These are phyloP conservation scores for Heterodera carotae DNA, from an alignment of 1,140 invertebrate genomes.

Conservation along the genomic window DNA sequence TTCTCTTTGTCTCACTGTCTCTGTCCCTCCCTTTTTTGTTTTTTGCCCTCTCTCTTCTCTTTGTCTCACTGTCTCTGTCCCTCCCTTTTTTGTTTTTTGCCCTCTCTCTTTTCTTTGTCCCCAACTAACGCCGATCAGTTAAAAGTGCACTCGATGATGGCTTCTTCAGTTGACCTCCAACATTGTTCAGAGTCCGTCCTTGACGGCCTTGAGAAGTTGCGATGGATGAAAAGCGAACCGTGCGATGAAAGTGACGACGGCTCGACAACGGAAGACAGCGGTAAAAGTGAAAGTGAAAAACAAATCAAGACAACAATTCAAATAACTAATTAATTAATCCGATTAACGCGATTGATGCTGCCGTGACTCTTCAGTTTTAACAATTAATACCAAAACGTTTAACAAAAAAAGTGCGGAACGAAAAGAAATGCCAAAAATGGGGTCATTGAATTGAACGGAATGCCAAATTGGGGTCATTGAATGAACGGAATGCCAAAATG, in stretches of 20 bases:
- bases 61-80: neutral
- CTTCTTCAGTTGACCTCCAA: neutral
- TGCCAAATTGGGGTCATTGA: too few relatives aligned
- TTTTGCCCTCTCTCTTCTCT: too few relatives aligned
- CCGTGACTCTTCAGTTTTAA: too few relatives aligned
- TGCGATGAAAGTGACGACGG: slow-evolving; percentile 52
- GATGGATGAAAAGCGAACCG: slow-evolving; percentile 57
- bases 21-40: neutral
- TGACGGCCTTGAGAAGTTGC: slow-evolving; percentile 56
- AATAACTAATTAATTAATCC: neutral
- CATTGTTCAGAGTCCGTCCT: slow-evolving; percentile 41
- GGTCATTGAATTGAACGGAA: too few relatives aligned
- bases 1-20: neutral
- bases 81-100: neutral
- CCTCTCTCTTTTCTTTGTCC: neutral
- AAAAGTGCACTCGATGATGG: neutral
- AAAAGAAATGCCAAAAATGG: too few relatives aligned
- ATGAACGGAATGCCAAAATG: too few relatives aligned
- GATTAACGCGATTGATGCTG: neutral
- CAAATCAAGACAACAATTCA: neutral
- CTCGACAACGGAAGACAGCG: slow-evolving; percentile 66
- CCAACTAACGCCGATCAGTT: neutral
- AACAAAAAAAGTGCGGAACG: too few relatives aligned
- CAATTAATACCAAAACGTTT: too few relatives aligned
- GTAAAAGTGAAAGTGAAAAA: slow-evolving; percentile 11